These are phyloP conservation scores for Boloria euphrosyne DNA, from an alignment of 2,888 invertebrate genomes.

Conservation along the genomic window DNA sequence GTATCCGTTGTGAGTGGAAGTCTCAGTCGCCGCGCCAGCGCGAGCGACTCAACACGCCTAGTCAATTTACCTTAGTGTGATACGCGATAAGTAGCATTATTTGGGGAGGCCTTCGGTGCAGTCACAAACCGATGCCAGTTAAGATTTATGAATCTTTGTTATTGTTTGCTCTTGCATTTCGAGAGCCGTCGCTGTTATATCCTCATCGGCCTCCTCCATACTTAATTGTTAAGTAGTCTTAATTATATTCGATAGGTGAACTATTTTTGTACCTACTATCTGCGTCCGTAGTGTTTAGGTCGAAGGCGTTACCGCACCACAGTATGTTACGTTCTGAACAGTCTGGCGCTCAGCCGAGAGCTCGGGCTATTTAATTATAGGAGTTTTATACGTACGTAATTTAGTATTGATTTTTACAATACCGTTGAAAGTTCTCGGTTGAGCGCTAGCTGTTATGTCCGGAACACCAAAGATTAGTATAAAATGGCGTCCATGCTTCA, in stretches of 20 bases:
- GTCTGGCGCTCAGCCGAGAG: conserved; percentile 58
- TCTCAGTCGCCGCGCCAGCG: conserved; percentile 51
- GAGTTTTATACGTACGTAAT: conserved; percentile 34
- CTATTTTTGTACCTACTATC: conserved; percentile 80
- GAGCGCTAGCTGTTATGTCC: conserved; percentile 66
- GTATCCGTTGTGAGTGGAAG: conserved; percentile 42
- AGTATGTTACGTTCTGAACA: conserved; percentile 58
- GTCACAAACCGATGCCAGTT: conserved; percentile 4
- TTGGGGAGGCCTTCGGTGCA: conserved; percentile 49
- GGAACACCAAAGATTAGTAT: conserved; percentile 80
- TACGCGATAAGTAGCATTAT: conserved; percentile 77
- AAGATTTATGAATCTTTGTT: conserved; percentile 32
- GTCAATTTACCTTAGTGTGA: conserved; percentile 83
- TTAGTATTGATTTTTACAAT: conserved; percentile 37
- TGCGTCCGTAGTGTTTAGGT: conserved; percentile 73
- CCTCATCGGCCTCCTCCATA: conserved; percentile 67
- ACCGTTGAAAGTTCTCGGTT: conserved; percentile 53
- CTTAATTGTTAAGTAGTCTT: conserved; percentile 81
- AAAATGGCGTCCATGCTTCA: conserved; percentile 61
- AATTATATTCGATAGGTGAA: conserved; percentile 80
- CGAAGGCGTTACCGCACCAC: conserved; percentile 74
- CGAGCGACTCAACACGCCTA: conserved; percentile 76
- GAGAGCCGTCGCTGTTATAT: conserved; percentile 28
- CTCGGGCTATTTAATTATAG: conserved; percentile 41
- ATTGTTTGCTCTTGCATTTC: conserved; percentile 15